Conservation (phyloP, 2,888 invertebrate genomes). For the Apotomis turbidana region DNA sequence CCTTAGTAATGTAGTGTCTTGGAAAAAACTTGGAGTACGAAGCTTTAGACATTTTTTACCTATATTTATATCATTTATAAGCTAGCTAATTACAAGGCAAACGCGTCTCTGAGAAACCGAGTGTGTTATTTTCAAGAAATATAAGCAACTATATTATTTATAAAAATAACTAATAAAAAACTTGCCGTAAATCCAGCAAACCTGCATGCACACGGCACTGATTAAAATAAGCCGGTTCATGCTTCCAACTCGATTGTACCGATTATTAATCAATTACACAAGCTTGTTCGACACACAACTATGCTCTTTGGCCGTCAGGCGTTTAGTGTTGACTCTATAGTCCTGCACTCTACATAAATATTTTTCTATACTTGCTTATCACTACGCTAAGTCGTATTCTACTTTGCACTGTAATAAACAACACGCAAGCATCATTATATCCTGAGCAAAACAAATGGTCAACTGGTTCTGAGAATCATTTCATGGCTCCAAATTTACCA, state of each 20-base stretch:
- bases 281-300: slow-evolving; percentile 31
- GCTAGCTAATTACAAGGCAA: too few relatives aligned
- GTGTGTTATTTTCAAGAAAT: too few relatives aligned
- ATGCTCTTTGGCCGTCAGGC: slow-evolving; percentile 11
- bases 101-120: too few relatives aligned
- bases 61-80: too few relatives aligned
- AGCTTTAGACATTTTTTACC: too few relatives aligned
- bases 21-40: too few relatives aligned
- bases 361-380: slow-evolving; percentile 32
- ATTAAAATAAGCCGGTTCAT: slow-evolving; percentile 60
- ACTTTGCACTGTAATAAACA: slow-evolving; percentile 18
- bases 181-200: slow-evolving; percentile 59
- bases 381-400: slow-evolving; percentile 7
- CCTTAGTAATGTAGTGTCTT: too few relatives aligned
- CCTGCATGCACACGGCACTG: slow-evolving; percentile 58
- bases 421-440: not conserved
- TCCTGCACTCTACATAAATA: slow-evolving; percentile 35
- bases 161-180: slow-evolving; percentile 21
- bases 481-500: slow-evolving; percentile 26
- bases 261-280: slow-evolving; percentile 32
- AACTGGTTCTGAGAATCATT: slow-evolving; percentile 17
- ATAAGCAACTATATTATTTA: too few relatives aligned
- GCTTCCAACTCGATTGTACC: slow-evolving; percentile 45
- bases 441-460: not conserved
- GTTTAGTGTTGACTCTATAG: slow-evolving; percentile 17